A percentile compares a stretch with the other conserved stretches of the same genome.
These are phyloP conservation scores for Macrobrachium nipponense DNA, from an alignment of 1,140 invertebrate genomes.

Conservation along the genomic window DNA sequence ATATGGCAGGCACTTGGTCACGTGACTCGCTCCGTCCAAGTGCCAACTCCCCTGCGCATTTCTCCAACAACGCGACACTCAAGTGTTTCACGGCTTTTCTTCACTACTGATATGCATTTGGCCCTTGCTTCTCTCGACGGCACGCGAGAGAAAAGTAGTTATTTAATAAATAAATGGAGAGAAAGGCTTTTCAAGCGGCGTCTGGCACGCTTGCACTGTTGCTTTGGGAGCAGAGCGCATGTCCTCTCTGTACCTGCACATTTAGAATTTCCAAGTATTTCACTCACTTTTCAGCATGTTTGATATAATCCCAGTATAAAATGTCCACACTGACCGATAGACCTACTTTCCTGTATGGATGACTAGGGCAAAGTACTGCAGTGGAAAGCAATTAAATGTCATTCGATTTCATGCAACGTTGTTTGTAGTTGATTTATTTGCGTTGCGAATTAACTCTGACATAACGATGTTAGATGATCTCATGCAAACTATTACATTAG, in stretches of 20 bases:
- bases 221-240: constrained; percentile 4
- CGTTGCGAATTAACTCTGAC: too few species aligned
- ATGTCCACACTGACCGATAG: not conserved
- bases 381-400: too few species aligned
- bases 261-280: constrained; percentile 13
- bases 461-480: too few species aligned
- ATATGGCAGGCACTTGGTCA: constrained; percentile 53
- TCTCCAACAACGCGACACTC: not conserved
- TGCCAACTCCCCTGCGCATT: not conserved
- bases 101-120: not conserved
- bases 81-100: too few species aligned
- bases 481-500: too few species aligned
- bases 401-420: too few species aligned
- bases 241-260: constrained; percentile 2
- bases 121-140: not conserved
- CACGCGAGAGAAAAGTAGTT: not conserved
- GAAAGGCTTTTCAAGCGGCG: not conserved
- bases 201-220: constrained; percentile 10
- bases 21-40: constrained; percentile 42
- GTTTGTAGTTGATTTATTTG: too few species aligned
- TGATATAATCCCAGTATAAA: not conserved
- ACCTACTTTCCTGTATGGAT: too few species aligned
- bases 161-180: not conserved
- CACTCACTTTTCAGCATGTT: constrained; percentile 5
- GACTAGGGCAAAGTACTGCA: too few species aligned